A percentile compares a stretch with the other conserved stretches of the same genome.
Evolutionary conservation across 2,888 invertebrate genomes (phyloP).

Genomic region (Drosophila testacea): DNA sequence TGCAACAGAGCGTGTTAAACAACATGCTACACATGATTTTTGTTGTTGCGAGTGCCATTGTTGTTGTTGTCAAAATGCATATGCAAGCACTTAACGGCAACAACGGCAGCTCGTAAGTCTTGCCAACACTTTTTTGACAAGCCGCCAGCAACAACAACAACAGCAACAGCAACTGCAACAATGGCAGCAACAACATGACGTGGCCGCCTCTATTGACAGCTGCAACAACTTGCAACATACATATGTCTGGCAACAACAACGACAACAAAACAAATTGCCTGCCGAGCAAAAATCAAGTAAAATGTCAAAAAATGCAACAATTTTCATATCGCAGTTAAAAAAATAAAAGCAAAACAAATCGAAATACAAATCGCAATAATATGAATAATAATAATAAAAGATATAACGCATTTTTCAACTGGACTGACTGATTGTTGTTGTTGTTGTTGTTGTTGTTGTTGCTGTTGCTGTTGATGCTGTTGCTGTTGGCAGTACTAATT

Average conservation of each 20-base stretch:
- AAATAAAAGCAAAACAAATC: constrained; percentile 8
- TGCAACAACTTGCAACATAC: constrained; percentile 77
- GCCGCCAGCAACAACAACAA: constrained; percentile 43
- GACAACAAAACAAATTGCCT: constrained; percentile 63
- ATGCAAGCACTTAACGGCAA: constrained; percentile 69
- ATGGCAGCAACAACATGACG: constrained; percentile 54
- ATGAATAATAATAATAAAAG: constrained; percentile 34
- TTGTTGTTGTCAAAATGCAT: constrained; percentile 55
- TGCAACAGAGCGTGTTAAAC: constrained; percentile 59
- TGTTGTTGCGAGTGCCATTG: constrained; percentile 37
- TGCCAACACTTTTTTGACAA: constrained; percentile 71
- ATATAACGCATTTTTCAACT: constrained; percentile 45
- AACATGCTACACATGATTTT: constrained; percentile 63
- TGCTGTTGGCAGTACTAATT: constrained; percentile 55
- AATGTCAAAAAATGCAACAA: constrained; percentile 69
- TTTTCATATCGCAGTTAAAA: constrained; percentile 44
- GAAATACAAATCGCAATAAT: not conserved
- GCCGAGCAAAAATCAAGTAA: constrained; percentile 67
- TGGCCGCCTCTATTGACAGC: constrained; percentile 76
- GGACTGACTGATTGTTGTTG: constrained; percentile 2
- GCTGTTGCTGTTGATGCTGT: constrained; percentile 28
- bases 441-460: constrained; percentile 15
- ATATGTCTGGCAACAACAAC: constrained; percentile 57
- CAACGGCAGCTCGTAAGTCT: constrained; percentile 61
- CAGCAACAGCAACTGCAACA: constrained; percentile 32